Evolutionary conservation across 2,113 vertebrate genomes (phyloP), one percentile per base, ranked within the genome.

Genomic region (Tupaia chinensis): DNA sequence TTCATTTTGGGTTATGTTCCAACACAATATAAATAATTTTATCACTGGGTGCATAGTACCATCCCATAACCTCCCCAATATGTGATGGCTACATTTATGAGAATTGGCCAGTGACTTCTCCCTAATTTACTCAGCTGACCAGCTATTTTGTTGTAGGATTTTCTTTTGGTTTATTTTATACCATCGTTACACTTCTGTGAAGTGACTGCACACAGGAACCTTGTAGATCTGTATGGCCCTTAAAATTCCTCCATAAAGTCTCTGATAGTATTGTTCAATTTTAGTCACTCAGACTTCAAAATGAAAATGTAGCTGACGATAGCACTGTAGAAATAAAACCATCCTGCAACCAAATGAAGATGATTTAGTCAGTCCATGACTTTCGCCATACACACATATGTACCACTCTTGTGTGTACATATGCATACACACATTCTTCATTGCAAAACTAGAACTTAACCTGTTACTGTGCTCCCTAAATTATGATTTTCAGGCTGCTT

Each of bases 281-380:
- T 90, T 95, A 78, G 76, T 9, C 60, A 53, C 81, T 32, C 95
- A 78, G 76, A 82, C n/a, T 94, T 96, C 72, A 95, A 91, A 72
- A 95, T 95, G 94, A 27, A 96, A 95, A 89, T 92, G 23, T 72
- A 93, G 85, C 94, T 97, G 78, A 53, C 3, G 60, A 94, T 56
- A 91, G 16, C 56, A 7, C 10, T 91, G 20, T 0, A 15, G 34
- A 87, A 87, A 1, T 78, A 94, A n/a, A 6, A 61, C 95, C 74
- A 95, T 87, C 81, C 12, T 89, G 17, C 27, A 94, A 87, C 29
- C 16, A 32, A 0, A 0, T 87, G 82, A 86, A 72, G 81, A 69
- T n/a, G 54, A 70, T 63, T 73, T 44, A 23, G 8, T 93, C 27
- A 34, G 7, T 93, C 16, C 88, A 53, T 34, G 8, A 63, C 10